These are phyloP conservation scores for Nephila pilipes DNA, from an alignment of 1,140 invertebrate species.

Conservation along the genomic window DNA sequence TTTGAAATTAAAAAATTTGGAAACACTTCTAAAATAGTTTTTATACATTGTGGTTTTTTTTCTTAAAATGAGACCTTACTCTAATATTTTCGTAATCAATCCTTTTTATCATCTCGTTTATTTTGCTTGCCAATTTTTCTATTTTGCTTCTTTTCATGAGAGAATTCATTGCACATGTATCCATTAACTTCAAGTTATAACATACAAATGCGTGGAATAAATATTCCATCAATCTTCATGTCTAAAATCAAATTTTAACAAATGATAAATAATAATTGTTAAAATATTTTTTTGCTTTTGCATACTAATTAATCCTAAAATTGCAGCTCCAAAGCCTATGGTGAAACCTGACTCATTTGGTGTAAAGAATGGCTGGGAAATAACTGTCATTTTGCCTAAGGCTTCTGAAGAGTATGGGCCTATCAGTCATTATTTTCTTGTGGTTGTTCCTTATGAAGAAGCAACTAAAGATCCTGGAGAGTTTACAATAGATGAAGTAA, in stretches of 20 bases:
- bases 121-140: too few relatives aligned
- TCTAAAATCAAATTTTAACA: neutral
- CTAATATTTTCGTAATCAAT: too few relatives aligned
- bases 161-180: too few relatives aligned
- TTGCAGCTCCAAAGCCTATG: constrained; percentile 93
- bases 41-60: too few relatives aligned
- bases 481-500: constrained; percentile 89
- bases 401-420: constrained; percentile 99
- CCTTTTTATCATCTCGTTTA: too few relatives aligned
- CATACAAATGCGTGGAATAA: too few relatives aligned
- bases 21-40: too few relatives aligned
- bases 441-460: constrained; percentile 94
- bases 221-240: too few relatives aligned
- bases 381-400: constrained; percentile 94
- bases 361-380: constrained; percentile 86
- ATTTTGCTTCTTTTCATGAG: too few relatives aligned
- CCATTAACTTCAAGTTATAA: too few relatives aligned
- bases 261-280: neutral
- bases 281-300: neutral
- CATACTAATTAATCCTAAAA: neutral
- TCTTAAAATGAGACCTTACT: too few relatives aligned
- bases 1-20: too few relatives aligned
- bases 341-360: constrained; percentile 96
- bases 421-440: constrained; percentile 97
- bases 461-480: constrained; percentile 87